phyloP scores from a whole-genome alignment of 2,797 vertebrate species.

The Passerculus sandwichensis region DNA sequence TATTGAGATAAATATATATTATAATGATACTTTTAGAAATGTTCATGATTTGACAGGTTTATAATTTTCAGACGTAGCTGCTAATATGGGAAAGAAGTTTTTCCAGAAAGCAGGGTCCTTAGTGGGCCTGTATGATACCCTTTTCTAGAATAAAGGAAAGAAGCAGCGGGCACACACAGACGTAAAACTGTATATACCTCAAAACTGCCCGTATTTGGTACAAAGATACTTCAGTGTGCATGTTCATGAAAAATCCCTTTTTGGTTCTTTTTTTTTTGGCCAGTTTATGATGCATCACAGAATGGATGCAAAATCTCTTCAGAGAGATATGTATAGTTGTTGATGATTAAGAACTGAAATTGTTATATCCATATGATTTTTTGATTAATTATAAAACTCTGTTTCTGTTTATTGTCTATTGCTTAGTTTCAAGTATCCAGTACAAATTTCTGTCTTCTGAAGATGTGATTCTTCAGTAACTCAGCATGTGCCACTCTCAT shows the following conservation, averaged over 20 bases:
- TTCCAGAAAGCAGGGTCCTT: slow-evolving; percentile 11
- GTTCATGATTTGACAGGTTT: neutral
- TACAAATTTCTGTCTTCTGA: neutral
- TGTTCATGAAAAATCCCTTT: neutral
- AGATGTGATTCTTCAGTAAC: neutral
- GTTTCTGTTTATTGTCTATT: neutral
- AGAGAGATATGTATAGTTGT: neutral
- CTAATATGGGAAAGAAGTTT: neutral
- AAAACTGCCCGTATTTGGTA: slow-evolving; percentile 4
- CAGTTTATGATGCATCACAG: neutral
- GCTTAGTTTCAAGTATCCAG: neutral
- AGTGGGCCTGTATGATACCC: neutral
- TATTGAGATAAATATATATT: neutral
- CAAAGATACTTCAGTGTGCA: neutral
- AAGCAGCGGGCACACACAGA: rapidly evolving
- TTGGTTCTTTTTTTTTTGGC: neutral
- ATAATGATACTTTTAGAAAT: slow-evolving; percentile 5
- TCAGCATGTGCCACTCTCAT: neutral
- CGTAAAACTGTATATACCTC: neutral
- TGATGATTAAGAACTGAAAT: neutral
- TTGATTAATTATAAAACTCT: neutral
- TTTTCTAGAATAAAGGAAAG: neutral
- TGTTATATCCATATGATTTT: neutral
- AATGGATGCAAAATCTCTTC: neutral
- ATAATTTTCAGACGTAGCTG: neutral